Evolutionary conservation across 2,113 vertebrate species (phyloP).

Genomic region (Telmatochromis bifrenatus): DNA sequence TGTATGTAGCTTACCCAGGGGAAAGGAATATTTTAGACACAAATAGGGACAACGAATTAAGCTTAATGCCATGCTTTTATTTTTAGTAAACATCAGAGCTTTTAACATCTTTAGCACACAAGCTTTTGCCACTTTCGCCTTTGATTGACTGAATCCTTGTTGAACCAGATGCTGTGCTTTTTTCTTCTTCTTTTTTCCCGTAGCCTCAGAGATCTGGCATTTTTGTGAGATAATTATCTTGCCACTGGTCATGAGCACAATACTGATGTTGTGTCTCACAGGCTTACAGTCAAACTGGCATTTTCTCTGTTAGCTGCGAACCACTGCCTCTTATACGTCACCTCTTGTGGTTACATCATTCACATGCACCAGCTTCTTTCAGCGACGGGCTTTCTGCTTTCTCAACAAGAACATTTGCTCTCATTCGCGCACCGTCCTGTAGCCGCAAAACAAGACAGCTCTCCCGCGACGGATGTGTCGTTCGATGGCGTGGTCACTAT

Average conservation of each 20-base stretch:
- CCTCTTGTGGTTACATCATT: conserved; percentile 36
- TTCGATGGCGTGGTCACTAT: conserved; percentile 7
- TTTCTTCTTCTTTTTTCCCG: background rate
- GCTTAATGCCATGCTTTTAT: background rate
- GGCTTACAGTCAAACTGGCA: conserved; percentile 47
- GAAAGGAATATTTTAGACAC: background rate
- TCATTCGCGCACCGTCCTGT: background rate
- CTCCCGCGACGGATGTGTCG: background rate
- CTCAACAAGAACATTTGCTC: background rate
- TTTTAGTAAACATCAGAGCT: background rate
- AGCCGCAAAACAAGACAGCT: background rate
- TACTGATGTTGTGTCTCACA: conserved; percentile 40
- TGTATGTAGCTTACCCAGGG: conserved; percentile 33
- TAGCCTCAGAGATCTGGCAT: conserved; percentile 42
- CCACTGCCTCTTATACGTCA: conserved; percentile 18
- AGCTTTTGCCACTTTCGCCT: background rate
- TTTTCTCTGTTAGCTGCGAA: conserved; percentile 31
- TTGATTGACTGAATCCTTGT: conserved; percentile 30
- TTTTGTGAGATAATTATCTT: conserved; percentile 54
- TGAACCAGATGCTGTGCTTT: conserved; percentile 12
- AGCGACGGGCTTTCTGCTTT: background rate
- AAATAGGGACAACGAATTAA: background rate
- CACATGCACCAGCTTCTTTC: background rate
- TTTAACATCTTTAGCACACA: background rate
- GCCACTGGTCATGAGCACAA: conserved; percentile 52